Evolutionary conservation across 2,888 invertebrate species (phyloP).

Genomic region (Tenodera sinensis): DNA sequence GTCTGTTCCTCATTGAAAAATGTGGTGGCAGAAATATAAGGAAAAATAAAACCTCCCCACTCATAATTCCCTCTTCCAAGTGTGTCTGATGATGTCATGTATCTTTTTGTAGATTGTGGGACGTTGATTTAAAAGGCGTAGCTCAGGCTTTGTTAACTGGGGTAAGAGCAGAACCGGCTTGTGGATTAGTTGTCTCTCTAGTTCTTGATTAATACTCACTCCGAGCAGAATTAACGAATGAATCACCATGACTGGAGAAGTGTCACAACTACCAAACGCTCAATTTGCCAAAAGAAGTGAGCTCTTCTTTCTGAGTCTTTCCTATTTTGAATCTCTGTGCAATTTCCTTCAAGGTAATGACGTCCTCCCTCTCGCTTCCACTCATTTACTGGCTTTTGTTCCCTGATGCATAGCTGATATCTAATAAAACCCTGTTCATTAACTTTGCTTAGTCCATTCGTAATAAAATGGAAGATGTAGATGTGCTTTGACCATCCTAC

Average conservation of each 20-base stretch:
- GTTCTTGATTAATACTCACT: background rate
- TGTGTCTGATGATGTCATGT: background rate
- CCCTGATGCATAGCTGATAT: too few species aligned
- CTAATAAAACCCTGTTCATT: too few species aligned
- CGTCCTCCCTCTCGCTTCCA: too few species aligned
- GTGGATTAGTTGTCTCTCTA: background rate
- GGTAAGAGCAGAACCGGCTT: background rate
- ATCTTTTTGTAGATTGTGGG: background rate
- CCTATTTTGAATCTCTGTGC: too few species aligned
- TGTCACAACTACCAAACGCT: too few species aligned
- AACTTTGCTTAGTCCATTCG: too few species aligned
- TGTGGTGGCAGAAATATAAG: background rate
- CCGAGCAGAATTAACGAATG: background rate
- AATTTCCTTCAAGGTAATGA: too few species aligned
- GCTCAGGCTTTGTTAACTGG: background rate
- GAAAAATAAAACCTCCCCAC: background rate
- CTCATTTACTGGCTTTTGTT: too few species aligned
- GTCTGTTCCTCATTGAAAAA: conserved; percentile 2
- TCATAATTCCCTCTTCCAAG: background rate
- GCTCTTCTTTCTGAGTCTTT: too few species aligned
- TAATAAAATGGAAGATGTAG: too few species aligned
- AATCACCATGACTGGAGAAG: background rate
- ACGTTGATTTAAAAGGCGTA: background rate
- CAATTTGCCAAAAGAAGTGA: too few species aligned
- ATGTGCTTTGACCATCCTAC: too few species aligned